phyloP scores from a whole-genome alignment of 2,888 invertebrate genomes.

The Macropis europaea region DNA sequence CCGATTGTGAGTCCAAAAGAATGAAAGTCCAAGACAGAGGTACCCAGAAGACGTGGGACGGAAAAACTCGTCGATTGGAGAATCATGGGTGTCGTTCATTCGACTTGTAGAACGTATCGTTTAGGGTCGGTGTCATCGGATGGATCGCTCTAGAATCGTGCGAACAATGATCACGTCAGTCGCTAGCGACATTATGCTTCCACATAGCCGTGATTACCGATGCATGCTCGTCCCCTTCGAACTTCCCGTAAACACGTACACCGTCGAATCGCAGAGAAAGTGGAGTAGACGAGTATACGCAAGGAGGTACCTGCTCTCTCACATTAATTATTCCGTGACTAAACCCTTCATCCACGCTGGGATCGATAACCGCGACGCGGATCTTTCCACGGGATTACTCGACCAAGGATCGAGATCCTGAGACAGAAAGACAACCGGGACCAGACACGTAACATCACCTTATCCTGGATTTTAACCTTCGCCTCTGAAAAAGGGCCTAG shows the following conservation, averaged over 20 bases:
- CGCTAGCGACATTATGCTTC: constrained; percentile 39
- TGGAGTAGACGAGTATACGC: constrained; percentile 63
- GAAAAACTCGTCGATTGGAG: no score
- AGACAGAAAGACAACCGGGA: constrained; percentile 6
- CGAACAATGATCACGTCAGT: constrained; percentile 33
- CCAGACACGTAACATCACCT: constrained; percentile 42
- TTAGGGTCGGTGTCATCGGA: not conserved
- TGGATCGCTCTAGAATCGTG: not conserved
- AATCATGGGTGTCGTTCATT: not conserved
- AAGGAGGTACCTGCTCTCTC: constrained; percentile 67
- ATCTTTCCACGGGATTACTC: constrained; percentile 62
- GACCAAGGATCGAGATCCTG: constrained; percentile 59
- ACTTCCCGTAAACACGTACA: constrained; percentile 59
- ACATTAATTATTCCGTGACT: constrained; percentile 67
- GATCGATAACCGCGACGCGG: constrained; percentile 64
- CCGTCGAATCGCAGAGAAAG: constrained; percentile 62
- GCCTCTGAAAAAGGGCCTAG: not conserved
- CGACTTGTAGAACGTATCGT: constrained; percentile 12
- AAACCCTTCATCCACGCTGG: constrained; percentile 61
- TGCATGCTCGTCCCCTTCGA: constrained; percentile 54
- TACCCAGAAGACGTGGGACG: no score
- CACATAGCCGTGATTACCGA: constrained; percentile 45
- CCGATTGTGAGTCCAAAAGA: no score
- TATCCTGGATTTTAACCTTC: constrained; percentile 41
- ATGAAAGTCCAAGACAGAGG: no score